Evolutionary conservation across 2,797 vertebrate species (phyloP), one percentile per base, ranked within the genome.

Genomic region (Lepus oiostolus): DNA sequence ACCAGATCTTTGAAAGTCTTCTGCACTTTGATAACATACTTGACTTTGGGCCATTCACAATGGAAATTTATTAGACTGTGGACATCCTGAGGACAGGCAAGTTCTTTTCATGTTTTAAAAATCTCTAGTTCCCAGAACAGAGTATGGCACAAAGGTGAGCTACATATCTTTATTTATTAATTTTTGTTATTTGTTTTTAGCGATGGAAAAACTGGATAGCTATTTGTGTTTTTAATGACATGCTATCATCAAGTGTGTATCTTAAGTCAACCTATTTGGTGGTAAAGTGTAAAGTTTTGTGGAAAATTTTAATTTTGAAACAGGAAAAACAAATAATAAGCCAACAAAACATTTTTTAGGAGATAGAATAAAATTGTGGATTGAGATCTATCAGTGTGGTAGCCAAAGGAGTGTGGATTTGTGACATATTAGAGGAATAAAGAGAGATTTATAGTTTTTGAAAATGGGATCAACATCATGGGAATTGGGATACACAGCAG

Each of bases 131-230:
- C 30, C 30, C 24, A 65, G 14, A 91, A 71, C 12, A 91, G 6
- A 80, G 5, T 47, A 6, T 71, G 11, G 1, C 1, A 8, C 3
- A 24, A 10, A 38, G 17, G n/a, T 65, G 9, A 91, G 19, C 28
- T 82, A 65, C 0, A 67, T 47, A 50, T 42, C 52, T 88, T 85
- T 60, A 9, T 67, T 87, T 82, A 12, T 58, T 88, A 32, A 58
- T 19, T 82, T 88, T 52, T 84, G 13, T 62, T 71, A 58, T 38
- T 86, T 91, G 6, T 16, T 85, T 76, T 95, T 83, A 85, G 75
- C 30, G 21, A 35, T 5, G 60, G n/a, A 75, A 70, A 21, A 84
- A 63, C 52, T 30, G 28, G 14, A 24, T 47, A 62, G 7, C 58
- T 77, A 16, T 4, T 28, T 83, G 26, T 65, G 3, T 50, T 88